These are phyloP conservation scores for Caenorhabditis imperialis DNA, from an alignment of 2,888 invertebrate genomes.

Conservation along the genomic window DNA sequence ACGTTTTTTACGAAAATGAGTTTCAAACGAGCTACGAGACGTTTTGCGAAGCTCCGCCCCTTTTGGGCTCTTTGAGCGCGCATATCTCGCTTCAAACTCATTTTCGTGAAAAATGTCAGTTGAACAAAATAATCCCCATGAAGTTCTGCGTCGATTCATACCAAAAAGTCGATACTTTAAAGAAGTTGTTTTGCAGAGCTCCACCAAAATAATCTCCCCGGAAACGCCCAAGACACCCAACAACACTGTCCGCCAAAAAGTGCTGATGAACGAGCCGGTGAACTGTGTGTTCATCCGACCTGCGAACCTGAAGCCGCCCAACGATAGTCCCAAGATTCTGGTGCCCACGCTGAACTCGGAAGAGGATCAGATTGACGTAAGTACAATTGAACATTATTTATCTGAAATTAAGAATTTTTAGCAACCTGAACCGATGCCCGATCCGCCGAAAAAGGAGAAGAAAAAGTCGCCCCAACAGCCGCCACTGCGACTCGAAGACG, in stretches of 20 bases:
- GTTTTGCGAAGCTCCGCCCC: no score
- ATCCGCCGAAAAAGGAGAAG: conserved; percentile 3
- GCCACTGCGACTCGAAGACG: conserved; percentile 17
- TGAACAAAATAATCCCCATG: no score
- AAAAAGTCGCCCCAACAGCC: conserved; percentile 14
- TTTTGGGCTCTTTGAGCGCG: no score
- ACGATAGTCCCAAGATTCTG: background rate
- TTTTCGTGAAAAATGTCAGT: no score
- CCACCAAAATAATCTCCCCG: conserved; percentile 13
- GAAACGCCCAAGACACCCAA: background rate
- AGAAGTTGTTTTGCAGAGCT: background rate
- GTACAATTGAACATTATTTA: no score
- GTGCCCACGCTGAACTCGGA: conserved; percentile 28
- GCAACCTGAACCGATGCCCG: background rate
- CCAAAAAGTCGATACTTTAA: no score
- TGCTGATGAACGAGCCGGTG: conserved; percentile 52
- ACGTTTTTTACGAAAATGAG: no score
- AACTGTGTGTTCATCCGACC: conserved; percentile 53
- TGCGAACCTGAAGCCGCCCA: background rate
- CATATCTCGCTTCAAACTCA: no score
- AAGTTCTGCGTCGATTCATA: no score
- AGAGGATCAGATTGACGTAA: conserved; percentile 13
- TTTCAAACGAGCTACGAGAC: no score
- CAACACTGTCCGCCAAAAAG: conserved; percentile 24
- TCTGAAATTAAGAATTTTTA: no score